Evolutionary conservation across 92 coral and sea anemone species (phyloP).

Genomic region (Pocillopora grandis): DNA sequence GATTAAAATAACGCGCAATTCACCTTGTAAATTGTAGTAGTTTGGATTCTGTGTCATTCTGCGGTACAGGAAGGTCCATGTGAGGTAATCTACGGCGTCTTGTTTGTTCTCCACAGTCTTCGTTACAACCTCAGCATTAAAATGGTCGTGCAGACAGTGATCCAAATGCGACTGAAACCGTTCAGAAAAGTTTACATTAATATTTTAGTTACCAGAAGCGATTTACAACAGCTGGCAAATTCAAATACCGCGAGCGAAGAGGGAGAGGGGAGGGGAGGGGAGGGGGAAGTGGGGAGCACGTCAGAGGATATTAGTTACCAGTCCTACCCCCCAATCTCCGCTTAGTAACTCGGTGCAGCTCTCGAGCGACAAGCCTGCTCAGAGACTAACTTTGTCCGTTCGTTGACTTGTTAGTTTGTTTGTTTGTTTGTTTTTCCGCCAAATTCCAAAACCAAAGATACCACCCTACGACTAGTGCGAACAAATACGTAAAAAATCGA

Average conservation of each 20-base stretch:
- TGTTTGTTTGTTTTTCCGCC: too few relatives aligned
- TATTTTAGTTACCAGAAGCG: neutral
- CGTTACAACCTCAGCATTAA: conserved; percentile 98
- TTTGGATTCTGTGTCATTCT: conserved; percentile 99
- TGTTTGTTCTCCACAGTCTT: conserved; percentile 98
- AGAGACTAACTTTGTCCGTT: too few relatives aligned
- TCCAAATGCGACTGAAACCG: conserved; percentile 86
- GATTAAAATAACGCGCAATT: neutral
- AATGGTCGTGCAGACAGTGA: conserved; percentile 96
- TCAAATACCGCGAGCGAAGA: neutral
- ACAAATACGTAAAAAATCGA: too few relatives aligned
- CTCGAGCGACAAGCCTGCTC: too few relatives aligned
- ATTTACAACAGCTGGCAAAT: neutral
- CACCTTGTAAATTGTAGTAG: conserved; percentile 98
- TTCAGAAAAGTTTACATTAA: neutral
- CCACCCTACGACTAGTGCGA: too few relatives aligned
- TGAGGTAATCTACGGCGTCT: conserved; percentile 96
- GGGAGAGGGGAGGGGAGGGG: too few relatives aligned
- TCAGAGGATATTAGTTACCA: too few relatives aligned
- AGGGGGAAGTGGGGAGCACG: too few relatives aligned
- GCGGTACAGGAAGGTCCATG: conserved; percentile 96
- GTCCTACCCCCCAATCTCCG: too few relatives aligned
- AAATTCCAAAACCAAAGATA: too few relatives aligned
- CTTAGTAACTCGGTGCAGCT: too few relatives aligned
- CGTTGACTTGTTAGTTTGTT: too few relatives aligned